A percentile compares a stretch with the other conserved stretches of the same genome.
These are phyloP conservation scores for Ophthalmolycus amberensis DNA, from an alignment of 2,113 vertebrate species.

Conservation along the genomic window DNA sequence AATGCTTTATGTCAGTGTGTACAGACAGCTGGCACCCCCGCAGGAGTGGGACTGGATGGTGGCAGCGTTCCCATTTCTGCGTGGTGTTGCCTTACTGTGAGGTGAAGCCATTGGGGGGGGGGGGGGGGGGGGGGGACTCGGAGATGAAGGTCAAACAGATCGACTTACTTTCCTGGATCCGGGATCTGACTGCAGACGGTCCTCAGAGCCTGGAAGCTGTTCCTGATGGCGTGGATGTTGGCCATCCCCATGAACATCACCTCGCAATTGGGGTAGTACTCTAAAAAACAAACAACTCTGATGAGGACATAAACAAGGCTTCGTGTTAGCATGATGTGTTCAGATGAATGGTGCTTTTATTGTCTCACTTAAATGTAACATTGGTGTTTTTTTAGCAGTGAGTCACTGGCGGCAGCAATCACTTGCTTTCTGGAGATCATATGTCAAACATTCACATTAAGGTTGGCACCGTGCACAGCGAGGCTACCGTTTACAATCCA, in stretches of 20 bases:
- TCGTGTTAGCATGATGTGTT: no score
- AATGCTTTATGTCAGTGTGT: constrained; percentile 9
- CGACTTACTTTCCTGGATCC: constrained; percentile 97
- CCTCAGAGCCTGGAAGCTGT: constrained; percentile 97
- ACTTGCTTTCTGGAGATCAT: not conserved
- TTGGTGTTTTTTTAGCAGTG: not conserved
- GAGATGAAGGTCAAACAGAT: constrained; percentile 66
- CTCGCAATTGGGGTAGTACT: constrained; percentile 99
- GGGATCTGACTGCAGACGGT: constrained; percentile 98
- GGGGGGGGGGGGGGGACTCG: constrained; percentile 6
- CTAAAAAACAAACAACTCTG: constrained; percentile 73
- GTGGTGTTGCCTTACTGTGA: constrained; percentile 49
- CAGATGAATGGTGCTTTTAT: not conserved
- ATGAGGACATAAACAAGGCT: constrained; percentile 8
- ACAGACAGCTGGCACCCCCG: constrained; percentile 54
- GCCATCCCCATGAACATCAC: constrained; percentile 99
- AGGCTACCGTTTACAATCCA: not conserved
- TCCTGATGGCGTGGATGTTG: constrained; percentile 98
- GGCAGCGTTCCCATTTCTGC: constrained; percentile 39
- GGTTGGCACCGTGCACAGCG: not conserved
- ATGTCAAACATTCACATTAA: not conserved
- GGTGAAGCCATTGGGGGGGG: constrained; percentile 10
- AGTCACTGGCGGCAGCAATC: not conserved
- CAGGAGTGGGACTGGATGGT: constrained; percentile 38
- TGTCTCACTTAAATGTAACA: not conserved